Percentiles rank a stretch among this genome's conserved stretches.
These are phyloP conservation scores for Ibycter americanus DNA, from an alignment of 2,797 vertebrate genomes.

Conservation along the genomic window DNA sequence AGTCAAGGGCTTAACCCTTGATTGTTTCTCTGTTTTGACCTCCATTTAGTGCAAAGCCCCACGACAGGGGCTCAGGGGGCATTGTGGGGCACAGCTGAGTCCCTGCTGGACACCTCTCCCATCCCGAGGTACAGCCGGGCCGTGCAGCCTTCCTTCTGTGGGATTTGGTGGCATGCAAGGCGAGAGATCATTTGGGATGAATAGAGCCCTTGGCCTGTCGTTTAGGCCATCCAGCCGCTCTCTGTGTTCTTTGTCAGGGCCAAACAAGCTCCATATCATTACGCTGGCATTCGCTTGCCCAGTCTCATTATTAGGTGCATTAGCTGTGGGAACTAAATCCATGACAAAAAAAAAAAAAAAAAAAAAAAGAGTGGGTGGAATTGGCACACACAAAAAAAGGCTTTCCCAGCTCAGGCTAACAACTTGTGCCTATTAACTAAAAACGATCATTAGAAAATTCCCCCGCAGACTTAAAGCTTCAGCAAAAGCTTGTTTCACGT, in stretches of 20 bases:
- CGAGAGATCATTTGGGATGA: constrained; percentile 26
- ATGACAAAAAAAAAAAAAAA: constrained; percentile 63
- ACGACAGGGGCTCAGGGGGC: not conserved
- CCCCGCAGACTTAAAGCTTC: constrained; percentile 50
- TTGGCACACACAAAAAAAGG: constrained; percentile 71
- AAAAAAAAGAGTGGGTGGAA: constrained; percentile 50
- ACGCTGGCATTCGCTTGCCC: constrained; percentile 58
- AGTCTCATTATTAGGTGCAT: constrained; percentile 76
- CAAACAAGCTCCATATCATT: constrained; percentile 73
- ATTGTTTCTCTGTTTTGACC: not conserved
- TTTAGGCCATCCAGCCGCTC: constrained; percentile 62
- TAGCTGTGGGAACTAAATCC: constrained; percentile 79
- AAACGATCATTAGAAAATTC: constrained; percentile 76
- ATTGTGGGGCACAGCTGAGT: not conserved
- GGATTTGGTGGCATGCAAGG: not conserved
- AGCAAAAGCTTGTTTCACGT: constrained; percentile 41
- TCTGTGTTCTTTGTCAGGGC: constrained; percentile 75
- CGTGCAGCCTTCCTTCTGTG: not conserved
- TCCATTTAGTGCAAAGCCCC: not conserved
- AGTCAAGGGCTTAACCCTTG: constrained; percentile 18
- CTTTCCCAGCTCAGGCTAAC: constrained; percentile 75
- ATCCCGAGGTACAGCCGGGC: not conserved
- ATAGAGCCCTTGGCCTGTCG: constrained; percentile 51
- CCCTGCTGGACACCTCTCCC: not conserved
- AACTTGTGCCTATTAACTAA: constrained; percentile 77